Base-by-base conservation (phyloP, 2,797 vertebrate genomes). In the Erethizon dorsatum region DNA sequence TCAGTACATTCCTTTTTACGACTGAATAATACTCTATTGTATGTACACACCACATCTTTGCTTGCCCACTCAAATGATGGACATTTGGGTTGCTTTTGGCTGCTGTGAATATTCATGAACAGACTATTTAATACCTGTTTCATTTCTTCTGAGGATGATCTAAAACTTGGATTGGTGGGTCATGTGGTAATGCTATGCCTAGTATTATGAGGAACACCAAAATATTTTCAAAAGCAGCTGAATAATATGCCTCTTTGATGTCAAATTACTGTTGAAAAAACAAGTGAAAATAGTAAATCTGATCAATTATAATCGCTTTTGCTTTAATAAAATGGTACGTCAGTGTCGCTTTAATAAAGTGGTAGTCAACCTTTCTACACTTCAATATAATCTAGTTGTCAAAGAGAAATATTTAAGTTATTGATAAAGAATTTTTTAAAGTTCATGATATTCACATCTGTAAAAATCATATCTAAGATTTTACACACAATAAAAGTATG, bases 191-290 rank as follows among this genome's bases (percentile, higher is more conserved):
- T 61, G 94, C 13, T 67, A 31, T 79, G 31, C 54, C 87, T 71
- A 84, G 83, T 8, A 63, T 56, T 78, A 9, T 84, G 47, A 87
- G 24, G 14, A 41, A 87, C 0, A 56, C n/a, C 15, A 54, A 87
- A 71, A 20, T 33, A 56, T 31, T 52, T 31, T 41, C 50, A 71
- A 92, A 89, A 56, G 20, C 78, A 45, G 33, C 8, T 88, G 17
- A 80, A 77, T 24, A 89, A 88, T 54, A 84, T 26, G 54, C 20
- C 91, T 93, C 61, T 57, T 6, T 67, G n/a, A 90, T 83, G 54
- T 87, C 37, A 90, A 77, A 90, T 59, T 52, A 56, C 20, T 90
- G 18, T 24, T 90, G 80, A 94, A 87, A 65, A 85, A 90, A 93
- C 69, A 0, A 83, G 50, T 75, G 33, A 91, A 91, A 88, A 80